Evolutionary conservation across 2,797 vertebrate species (phyloP), one percentile per base, ranked within the genome.

Genomic region (Cossypha niveicapilla): DNA sequence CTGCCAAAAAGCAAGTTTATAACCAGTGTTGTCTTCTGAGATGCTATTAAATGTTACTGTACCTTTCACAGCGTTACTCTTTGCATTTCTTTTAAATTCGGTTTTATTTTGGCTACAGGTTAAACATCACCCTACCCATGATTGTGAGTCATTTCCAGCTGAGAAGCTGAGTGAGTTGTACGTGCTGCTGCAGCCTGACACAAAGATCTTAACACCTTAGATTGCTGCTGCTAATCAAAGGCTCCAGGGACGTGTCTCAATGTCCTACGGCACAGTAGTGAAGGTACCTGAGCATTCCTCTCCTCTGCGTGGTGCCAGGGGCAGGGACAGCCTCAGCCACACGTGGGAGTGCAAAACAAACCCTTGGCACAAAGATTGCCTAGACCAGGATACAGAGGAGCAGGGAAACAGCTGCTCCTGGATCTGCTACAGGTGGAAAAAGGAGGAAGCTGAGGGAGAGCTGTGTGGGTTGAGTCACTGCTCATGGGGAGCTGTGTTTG

Each of bases 21-120:
- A 92, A 97, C 86, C 65, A 28, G 62, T 92, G 84, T 92, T 94
- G 93, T 97, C 91, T 95, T 95, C 86, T 3, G 32, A 97, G 96
- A 97, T 96, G 97, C 95, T 92, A 98, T 98, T 98, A 98, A 98
- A 98, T 89, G 95, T 95, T 96, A 96, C 92, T 94, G 91, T 92
- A 97, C 93, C 94, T 96, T 93, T 93, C 76, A 35, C 7, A 0
- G 19, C 0, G 0, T 42, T 73, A 70, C 87, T 88, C 0, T 34
- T 37, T 86, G 85, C 35, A 1, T 91, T 91, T 86, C 66, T 86
- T 91, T 93, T 32, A 80, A 93, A 92, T 25, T 18, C 58, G 6
- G 23, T 84, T 96, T 97, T 95, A 78, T 96, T 96, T 66, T 86
- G 86, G 57, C 96, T 90, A 32, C 93, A 92, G 94, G 90, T 85